Conservation (phyloP, 2,888 invertebrate genomes). For the Cryptus armator region DNA sequence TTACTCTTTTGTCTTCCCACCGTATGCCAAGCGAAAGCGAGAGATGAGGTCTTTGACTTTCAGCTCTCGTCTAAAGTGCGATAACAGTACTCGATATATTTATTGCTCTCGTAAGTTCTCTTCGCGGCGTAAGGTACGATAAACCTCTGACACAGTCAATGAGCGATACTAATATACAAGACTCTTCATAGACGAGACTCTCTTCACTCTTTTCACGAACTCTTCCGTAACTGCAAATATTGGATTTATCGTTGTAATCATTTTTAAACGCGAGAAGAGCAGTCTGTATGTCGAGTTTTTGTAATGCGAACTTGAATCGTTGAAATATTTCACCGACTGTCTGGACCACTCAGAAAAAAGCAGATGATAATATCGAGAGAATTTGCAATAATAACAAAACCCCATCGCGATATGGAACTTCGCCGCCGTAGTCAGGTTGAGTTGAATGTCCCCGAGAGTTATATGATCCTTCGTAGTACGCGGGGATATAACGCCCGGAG, state of each 20-base stretch:
- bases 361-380: background rate
- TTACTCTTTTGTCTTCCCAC: background rate
- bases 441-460: conserved; percentile 14
- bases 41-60: conserved; percentile 50
- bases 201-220: background rate
- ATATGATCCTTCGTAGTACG: conserved; percentile 1
- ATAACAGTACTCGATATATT: conserved; percentile 50
- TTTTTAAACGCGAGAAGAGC: background rate
- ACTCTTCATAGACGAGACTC: background rate
- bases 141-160: conserved; percentile 25
- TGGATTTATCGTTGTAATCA: conserved; percentile 18
- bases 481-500: conserved; percentile 33
- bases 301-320: background rate
- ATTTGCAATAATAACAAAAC: conserved; percentile 6
- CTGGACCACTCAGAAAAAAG: background rate
- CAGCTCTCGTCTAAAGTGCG: conserved; percentile 37
- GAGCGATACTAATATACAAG: no score
- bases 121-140: conserved; percentile 6
- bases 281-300: background rate
- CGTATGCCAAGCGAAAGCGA: background rate
- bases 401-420: background rate
- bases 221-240: background rate
- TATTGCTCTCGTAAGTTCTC: conserved; percentile 48
- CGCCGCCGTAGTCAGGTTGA: conserved; percentile 20
- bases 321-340: background rate